Percentiles rank a stretch among this genome's conserved stretches.
Conservation (phyloP, 2,888 invertebrate genomes). For the Drosophila parthenogenetica region DNA sequence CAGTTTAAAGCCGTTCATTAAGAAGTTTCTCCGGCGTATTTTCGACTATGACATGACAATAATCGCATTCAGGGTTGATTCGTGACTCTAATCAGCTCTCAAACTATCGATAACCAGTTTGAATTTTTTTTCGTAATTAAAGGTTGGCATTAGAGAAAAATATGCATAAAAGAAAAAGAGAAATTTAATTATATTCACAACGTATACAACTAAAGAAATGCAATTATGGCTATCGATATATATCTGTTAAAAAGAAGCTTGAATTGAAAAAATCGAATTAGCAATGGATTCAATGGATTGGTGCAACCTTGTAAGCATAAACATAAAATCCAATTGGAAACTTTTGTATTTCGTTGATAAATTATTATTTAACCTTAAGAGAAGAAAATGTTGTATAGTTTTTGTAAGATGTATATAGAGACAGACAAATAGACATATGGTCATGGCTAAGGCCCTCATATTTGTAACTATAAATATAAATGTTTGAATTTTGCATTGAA, state of each 20-base stretch:
- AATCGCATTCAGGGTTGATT: constrained; percentile 47
- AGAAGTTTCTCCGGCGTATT: constrained; percentile 54
- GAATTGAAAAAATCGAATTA: background rate
- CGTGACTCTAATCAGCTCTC: background rate
- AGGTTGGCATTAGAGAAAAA: background rate
- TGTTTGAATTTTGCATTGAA: constrained; percentile 10
- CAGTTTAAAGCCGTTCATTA: constrained; percentile 64
- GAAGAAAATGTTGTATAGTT: background rate
- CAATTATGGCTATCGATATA: constrained; percentile 1
- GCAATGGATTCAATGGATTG: background rate
- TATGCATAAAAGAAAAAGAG: background rate
- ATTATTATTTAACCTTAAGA: background rate
- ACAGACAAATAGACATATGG: constrained; percentile 11
- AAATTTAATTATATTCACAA: background rate
- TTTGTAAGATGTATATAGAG: constrained; percentile 6
- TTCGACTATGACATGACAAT: constrained; percentile 65
- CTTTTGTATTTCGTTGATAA: background rate
- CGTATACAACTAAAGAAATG: background rate
- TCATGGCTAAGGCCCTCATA: constrained; percentile 15
- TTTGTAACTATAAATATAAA: constrained; percentile 19
- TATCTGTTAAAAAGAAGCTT: background rate
- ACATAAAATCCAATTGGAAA: no score
- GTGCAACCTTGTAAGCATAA: no score
- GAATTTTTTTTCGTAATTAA: background rate
- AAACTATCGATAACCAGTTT: constrained; percentile 33